A percentile compares a stretch with the other conserved stretches of the same genome.
Evolutionary conservation across 2,113 vertebrate species (phyloP).

Genomic region (Alaudala cheleensis): DNA sequence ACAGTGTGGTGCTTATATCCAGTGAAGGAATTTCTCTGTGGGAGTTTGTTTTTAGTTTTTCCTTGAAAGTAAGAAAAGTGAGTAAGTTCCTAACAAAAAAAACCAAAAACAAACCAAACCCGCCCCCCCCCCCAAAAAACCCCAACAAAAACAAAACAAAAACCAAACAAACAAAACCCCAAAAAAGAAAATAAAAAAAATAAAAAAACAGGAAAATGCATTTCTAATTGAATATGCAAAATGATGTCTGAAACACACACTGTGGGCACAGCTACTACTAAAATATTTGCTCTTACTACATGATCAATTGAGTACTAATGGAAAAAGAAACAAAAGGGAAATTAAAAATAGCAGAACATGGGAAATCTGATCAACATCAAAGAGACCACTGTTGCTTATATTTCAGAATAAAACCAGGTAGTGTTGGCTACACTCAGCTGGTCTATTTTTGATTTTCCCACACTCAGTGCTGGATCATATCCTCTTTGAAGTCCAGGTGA

Average conservation of each 20-base stretch:
- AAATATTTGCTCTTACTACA: not conserved
- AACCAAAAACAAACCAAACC: not conserved
- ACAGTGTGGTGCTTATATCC: not conserved
- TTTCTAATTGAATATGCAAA: not conserved
- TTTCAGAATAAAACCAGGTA: not conserved
- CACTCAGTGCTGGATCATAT: not conserved
- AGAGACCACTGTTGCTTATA: not conserved
- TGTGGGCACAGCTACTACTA: not conserved
- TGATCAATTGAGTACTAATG: not conserved
- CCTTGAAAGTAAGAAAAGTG: not conserved
- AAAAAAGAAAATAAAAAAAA: not conserved
- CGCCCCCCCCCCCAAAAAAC: not conserved
- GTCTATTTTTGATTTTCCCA: not conserved
- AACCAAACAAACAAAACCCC: no score
- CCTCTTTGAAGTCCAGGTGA: not conserved
- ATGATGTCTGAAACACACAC: not conserved
- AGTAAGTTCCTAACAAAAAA: not conserved
- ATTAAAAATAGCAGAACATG: not conserved
- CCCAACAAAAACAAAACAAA: no score
- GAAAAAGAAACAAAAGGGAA: not conserved
- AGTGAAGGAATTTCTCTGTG: not conserved
- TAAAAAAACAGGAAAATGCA: not conserved
- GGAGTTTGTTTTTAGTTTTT: not conserved
- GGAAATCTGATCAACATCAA: not conserved
- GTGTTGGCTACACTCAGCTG: not conserved